Evolutionary conservation across 30 jellyfish, hydroid and myxozoan genomes (phyloP).

Genomic region (Nemopilema nomurai): DNA sequence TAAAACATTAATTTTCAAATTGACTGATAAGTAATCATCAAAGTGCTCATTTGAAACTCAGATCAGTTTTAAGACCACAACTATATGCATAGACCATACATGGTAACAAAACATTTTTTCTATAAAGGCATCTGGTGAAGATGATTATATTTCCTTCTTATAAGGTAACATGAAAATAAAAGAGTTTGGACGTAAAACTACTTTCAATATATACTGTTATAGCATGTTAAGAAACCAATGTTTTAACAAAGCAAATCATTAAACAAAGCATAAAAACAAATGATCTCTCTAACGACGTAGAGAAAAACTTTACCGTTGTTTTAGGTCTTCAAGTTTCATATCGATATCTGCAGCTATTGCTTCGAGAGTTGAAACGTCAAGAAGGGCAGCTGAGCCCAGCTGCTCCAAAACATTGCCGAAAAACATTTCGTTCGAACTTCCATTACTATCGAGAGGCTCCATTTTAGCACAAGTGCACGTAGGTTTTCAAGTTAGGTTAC

Average conservation of each 20-base stretch:
- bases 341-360: slow-evolving; percentile 61
- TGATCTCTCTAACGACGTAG: background rate
- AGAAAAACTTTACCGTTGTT: slow-evolving; percentile 11
- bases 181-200: no score
- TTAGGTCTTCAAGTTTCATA: slow-evolving; percentile 40
- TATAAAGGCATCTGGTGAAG: no score
- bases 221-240: background rate
- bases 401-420: slow-evolving; percentile 69
- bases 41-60: no score
- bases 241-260: background rate
- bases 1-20: no score
- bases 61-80: no score
- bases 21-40: no score
- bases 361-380: slow-evolving; percentile 52
- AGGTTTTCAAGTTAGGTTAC: background rate
- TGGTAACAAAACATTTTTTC: no score
- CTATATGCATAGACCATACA: no score
- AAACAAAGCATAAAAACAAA: background rate
- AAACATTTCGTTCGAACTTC: slow-evolving; percentile 49
- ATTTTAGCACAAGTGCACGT: background rate
- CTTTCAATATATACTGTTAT: no score
- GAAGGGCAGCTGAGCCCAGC: slow-evolving; percentile 57
- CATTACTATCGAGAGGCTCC: slow-evolving; percentile 27
- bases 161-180: no score
- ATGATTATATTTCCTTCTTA: no score